These are phyloP conservation scores for Naja naja DNA, from an alignment of 2,113 vertebrate genomes.

Conservation along the genomic window DNA sequence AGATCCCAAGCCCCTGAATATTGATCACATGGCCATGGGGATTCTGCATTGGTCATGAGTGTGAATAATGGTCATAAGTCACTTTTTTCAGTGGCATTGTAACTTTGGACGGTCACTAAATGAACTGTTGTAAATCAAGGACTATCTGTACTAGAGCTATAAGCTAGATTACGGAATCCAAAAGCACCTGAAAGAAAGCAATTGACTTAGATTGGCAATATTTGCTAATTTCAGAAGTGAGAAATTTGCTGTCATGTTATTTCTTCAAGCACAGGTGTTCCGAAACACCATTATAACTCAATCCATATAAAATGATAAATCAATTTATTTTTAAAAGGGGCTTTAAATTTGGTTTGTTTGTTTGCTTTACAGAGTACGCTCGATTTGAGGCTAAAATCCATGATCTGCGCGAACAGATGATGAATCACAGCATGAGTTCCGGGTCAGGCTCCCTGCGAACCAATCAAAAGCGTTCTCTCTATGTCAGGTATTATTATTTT, in stretches of 20 bases:
- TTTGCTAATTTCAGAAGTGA: neutral
- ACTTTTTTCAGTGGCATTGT: neutral
- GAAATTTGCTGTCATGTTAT: neutral
- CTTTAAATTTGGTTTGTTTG: conserved; percentile 25
- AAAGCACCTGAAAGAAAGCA: neutral
- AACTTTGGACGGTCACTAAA: neutral
- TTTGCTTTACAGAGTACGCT: conserved; percentile 84
- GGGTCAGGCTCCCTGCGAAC: conserved; percentile 94
- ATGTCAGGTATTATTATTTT: conserved; percentile 81
- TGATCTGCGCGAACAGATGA: conserved; percentile 98
- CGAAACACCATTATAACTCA: neutral
- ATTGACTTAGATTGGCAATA: neutral
- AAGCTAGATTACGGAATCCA: neutral
- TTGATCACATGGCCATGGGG: no score
- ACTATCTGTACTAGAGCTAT: neutral
- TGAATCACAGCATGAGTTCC: conserved; percentile 99
- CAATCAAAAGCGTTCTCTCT: conserved; percentile 95
- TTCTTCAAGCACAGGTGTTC: neutral
- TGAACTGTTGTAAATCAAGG: neutral
- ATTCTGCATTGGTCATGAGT: neutral
- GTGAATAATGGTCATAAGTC: neutral
- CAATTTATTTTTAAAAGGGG: conserved; percentile 36
- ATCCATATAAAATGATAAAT: neutral
- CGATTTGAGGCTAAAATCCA: conserved; percentile 98
- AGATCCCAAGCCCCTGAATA: no score